Evolutionary conservation across 1,140 invertebrate genomes (phyloP).

Genomic region (Sinella curviseta): DNA sequence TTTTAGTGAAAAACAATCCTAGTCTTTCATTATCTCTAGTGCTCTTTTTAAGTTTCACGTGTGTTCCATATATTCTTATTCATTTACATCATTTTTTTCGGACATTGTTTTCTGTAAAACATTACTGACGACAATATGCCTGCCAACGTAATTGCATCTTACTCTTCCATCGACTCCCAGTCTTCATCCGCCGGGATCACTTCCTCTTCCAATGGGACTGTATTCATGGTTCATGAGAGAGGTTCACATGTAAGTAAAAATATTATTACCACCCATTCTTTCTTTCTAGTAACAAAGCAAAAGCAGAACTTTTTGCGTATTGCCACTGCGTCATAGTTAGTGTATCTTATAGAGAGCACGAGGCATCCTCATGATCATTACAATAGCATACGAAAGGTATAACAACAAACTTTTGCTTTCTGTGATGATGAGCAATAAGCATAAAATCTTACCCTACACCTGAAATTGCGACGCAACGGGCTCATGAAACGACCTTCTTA

Average conservation of each 20-base stretch:
- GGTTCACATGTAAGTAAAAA: slow-evolving; percentile 12
- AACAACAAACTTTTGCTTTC: neutral
- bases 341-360: neutral
- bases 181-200: neutral
- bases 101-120: no score
- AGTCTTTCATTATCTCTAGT: neutral
- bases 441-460: neutral
- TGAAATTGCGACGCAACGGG: neutral
- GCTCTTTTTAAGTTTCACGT: neutral
- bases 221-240: neutral
- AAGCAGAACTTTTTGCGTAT: neutral
- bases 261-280: neutral
- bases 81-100: no score
- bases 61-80: neutral
- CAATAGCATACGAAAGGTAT: neutral
- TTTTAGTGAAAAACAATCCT: neutral
- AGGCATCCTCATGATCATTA: neutral
- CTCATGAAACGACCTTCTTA: slow-evolving; percentile 6
- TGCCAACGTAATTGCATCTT: neutral
- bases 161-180: neutral
- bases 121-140: neutral
- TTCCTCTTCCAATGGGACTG: neutral
- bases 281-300: neutral
- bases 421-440: neutral
- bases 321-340: neutral